Evolutionary conservation across 2,888 invertebrate genomes (phyloP).

Genomic region (Lamproptera curius): DNA sequence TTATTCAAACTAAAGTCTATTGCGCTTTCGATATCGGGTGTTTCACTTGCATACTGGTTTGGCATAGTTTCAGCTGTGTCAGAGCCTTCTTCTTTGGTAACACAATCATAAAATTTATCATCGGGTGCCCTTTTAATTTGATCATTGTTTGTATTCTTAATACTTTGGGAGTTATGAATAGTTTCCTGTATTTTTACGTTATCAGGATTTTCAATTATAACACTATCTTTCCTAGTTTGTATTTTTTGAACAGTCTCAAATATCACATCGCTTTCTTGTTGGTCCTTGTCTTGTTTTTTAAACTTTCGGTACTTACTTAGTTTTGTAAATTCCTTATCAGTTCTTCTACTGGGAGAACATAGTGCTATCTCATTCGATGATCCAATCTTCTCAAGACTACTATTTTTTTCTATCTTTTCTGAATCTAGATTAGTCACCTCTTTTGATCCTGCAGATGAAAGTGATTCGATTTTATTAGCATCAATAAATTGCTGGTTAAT

Average conservation of each 20-base stretch:
- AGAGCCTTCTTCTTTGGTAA: background rate
- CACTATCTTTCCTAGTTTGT: constrained; percentile 60
- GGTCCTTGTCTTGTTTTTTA: constrained; percentile 35
- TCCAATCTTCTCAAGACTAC: constrained; percentile 17
- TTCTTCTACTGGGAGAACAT: constrained; percentile 26
- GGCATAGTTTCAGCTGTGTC: background rate
- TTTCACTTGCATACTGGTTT: background rate
- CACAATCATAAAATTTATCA: background rate
- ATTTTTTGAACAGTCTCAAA: constrained; percentile 19
- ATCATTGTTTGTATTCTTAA: constrained; percentile 3
- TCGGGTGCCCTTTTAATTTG: background rate
- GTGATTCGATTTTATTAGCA: constrained; percentile 58
- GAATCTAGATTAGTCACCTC: constrained; percentile 41
- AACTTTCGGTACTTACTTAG: constrained; percentile 63
- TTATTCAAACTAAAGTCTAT: constrained; percentile 59
- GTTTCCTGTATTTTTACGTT: constrained; percentile 44
- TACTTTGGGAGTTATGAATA: constrained; percentile 25
- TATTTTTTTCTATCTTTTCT: constrained; percentile 25
- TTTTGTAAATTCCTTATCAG: constrained; percentile 52
- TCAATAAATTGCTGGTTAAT: constrained; percentile 73
- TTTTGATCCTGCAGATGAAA: constrained; percentile 28
- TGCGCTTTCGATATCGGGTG: constrained; percentile 35
- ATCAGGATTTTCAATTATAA: constrained; percentile 71
- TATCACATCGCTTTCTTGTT: constrained; percentile 25
- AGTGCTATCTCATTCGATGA: constrained; percentile 25